Evolutionary conservation across 2,797 vertebrate genomes (phyloP).

Genomic region (Myripristis murdjan): DNA sequence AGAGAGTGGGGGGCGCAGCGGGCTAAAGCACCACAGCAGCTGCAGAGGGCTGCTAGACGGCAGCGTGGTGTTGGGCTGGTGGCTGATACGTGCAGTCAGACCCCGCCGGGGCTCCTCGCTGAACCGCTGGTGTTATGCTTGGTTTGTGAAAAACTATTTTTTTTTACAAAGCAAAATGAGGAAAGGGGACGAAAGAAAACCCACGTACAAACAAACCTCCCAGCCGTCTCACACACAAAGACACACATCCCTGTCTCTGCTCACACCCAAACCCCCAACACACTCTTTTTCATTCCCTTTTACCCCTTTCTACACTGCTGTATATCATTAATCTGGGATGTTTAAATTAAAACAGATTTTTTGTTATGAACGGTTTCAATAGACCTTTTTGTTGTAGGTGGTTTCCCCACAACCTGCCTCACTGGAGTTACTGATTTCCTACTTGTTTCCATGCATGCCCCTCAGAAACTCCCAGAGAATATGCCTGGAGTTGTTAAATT

Average conservation of each 20-base stretch:
- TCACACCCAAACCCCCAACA: too few relatives aligned
- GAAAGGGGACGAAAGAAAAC: constrained; percentile 21
- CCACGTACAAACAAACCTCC: constrained; percentile 15
- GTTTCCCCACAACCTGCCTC: background rate
- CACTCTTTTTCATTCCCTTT: background rate
- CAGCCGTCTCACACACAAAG: background rate
- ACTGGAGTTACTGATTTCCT: background rate
- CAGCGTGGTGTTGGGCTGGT: constrained; percentile 61
- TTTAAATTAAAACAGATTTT: constrained; percentile 37
- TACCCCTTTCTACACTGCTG: background rate
- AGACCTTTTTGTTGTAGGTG: constrained; percentile 12
- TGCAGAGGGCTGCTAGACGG: constrained; percentile 63
- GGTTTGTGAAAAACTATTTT: background rate
- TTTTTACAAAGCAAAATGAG: constrained; percentile 11
- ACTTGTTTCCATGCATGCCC: too few relatives aligned
- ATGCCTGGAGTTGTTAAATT: too few relatives aligned
- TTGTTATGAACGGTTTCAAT: constrained; percentile 8
- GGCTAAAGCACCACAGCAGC: constrained; percentile 59
- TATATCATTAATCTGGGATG: constrained; percentile 22
- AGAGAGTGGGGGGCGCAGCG: background rate
- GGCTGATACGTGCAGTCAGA: constrained; percentile 61
- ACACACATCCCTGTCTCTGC: too few relatives aligned
- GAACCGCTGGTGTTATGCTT: constrained; percentile 38
- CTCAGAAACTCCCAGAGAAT: too few relatives aligned
- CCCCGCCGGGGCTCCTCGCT: constrained; percentile 48